Evolutionary conservation across 2,113 vertebrate species (phyloP), one percentile per base, ranked within the genome.

Genomic region (Phainopepla nitens): DNA sequence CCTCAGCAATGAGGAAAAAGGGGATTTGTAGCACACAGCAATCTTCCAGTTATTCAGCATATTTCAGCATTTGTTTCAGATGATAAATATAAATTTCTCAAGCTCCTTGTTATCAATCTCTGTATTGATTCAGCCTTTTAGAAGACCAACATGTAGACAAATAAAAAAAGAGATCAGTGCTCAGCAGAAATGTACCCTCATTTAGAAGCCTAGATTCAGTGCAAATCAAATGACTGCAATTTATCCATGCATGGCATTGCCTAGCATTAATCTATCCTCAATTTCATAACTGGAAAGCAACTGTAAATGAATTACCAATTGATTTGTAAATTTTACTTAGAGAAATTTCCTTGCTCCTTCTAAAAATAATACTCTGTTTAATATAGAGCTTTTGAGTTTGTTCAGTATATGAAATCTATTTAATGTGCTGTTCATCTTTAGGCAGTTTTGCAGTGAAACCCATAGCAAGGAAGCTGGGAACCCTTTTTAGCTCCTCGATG

Each of bases 291-390:
- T 81, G 41, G 45, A 86, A 94, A 92, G 68, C 39, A 81, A 57
- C 29, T 73, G 25, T 56, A 94, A 93, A 83, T 29, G 16, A 87
- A 95, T 88, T 83, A 54, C 25, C 44, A 42, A 56, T 53, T 81
- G 68, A 80, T 92, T 91, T 86, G 47, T 90, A 93, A 88, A 94
- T 83, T 93, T 93, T 77, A 42, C 54, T 62, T 73, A 42, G 29
- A 80, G 29, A 70, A 85, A 77, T 45, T 90, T 82, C 39, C 39
- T 88, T 60, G 3, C 54, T 75, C 33, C 28, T 81, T 78, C 42
- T 24, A 83, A 93, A 90, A 80, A 79, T 29, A 65, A 72, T 29
- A 35, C 2, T 35, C 21, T 51, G 15, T 77, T 92, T 92, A 80
- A 83, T 93, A 80, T 42, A 80, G n/a, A 8, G 14, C 53, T 80